Base-by-base conservation (phyloP, 2,797 vertebrate genomes). In the Novumbra hubbsi region DNA sequence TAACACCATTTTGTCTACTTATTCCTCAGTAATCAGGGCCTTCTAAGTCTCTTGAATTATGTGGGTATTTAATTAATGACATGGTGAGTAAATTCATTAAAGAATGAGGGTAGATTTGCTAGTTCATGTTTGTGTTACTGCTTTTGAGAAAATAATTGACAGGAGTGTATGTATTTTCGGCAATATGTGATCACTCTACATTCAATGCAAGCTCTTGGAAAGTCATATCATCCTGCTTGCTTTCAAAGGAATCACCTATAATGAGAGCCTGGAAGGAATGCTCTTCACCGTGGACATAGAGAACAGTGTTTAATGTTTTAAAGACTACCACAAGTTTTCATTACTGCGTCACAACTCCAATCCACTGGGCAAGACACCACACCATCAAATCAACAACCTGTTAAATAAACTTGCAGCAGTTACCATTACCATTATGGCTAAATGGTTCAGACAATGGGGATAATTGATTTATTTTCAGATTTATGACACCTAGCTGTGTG, bases 191-290 rank as follows among this genome's bases (percentile, higher is more conserved):
- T 5, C 32, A 5, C 32, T 32, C 32, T 5, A 32, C 32, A 32
- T 32, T 74, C 34, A 75, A 45, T 32, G 4, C 78, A 19, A 4
- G 96, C 96, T 68, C 83, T 92, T 16, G 95, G 96, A 70, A 95
- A 94, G 78, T 94, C 94, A 0, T 98, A 96, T 84, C 96, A 98
- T 79, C 93, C 94, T 0, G 91, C 93, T 84, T 98, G 96, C 69
- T 98, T 98, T 83, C 82, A 92, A 80, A 97, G 96, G 96, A 0
- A 92, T 94, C 27, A 78, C 96, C 83, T 97, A 96, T 80, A 94
- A 94, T 0, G 92, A 90, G 81, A 94, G 92, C 81, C 87, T 98
- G 85, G 94, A 96, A 1, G 95, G 94, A 9, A 94, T 93, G 75
- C 92, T 92, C 0, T 98, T 97, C 85, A 92, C 95, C 0, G 94